These are phyloP conservation scores for Flabesymbios commensalis DNA, from an alignment of 2,888 invertebrate species.

Conservation along the genomic window DNA sequence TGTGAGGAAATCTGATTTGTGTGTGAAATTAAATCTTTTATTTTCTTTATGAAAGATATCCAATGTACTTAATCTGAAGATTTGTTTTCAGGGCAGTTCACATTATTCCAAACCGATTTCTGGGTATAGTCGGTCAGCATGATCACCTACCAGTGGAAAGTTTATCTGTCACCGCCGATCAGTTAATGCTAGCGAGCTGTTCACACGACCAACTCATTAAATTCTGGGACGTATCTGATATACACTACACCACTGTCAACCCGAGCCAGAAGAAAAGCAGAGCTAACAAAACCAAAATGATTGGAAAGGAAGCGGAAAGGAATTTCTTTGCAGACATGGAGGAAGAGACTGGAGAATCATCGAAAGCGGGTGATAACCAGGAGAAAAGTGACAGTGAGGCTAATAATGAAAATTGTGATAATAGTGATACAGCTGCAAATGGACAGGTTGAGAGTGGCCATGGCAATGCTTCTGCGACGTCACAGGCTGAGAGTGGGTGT, in stretches of 20 bases:
- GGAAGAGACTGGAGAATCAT: conserved; percentile 31
- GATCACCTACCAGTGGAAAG: conserved; percentile 75
- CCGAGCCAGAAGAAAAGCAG: conserved; percentile 67
- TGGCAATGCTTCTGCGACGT: conserved; percentile 6
- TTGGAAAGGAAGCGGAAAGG: conserved; percentile 75
- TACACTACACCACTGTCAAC: conserved; percentile 72
- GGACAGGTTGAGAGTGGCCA: conserved; percentile 4
- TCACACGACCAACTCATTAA: conserved; percentile 85
- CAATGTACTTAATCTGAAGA: no score
- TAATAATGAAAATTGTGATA: background rate
- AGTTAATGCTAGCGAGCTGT: conserved; percentile 80
- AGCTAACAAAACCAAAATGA: conserved; percentile 74
- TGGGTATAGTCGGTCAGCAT: conserved; percentile 89
- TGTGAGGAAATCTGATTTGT: no score
- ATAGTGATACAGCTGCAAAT: conserved; percentile 3
- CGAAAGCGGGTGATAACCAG: conserved; percentile 27
- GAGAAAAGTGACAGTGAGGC: conserved; percentile 2
- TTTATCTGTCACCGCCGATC: conserved; percentile 80
- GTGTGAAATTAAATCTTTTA: no score
- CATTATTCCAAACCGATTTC: conserved; percentile 82
- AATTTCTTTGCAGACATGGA: conserved; percentile 83
- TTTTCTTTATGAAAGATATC: no score
- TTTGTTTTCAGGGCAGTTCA: conserved; percentile 72
- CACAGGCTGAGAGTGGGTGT: conserved; percentile 6
- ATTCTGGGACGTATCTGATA: conserved; percentile 90